Evolutionary conservation across 2,797 vertebrate species (phyloP).

Genomic region (Orestias chungarensis): DNA sequence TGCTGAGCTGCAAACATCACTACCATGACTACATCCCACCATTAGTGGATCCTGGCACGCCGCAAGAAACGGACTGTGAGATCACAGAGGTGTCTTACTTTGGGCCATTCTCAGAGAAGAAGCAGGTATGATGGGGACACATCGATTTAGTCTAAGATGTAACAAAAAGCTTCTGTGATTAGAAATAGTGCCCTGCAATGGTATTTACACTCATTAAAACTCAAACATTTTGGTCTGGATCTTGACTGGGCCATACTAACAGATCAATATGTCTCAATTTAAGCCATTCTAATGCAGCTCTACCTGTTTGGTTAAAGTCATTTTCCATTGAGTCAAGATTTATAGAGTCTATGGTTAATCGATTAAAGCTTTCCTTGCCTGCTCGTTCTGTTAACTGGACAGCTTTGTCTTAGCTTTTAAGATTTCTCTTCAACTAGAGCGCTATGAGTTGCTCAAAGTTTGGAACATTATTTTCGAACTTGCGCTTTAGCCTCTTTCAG

Average conservation of each 20-base stretch:
- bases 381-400: too few species aligned
- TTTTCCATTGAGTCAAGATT: too few species aligned
- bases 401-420: too few species aligned
- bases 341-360: too few species aligned
- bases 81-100: constrained; percentile 85
- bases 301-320: background rate
- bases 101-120: constrained; percentile 87
- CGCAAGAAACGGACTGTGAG: constrained; percentile 81
- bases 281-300: background rate
- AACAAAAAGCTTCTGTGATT: background rate
- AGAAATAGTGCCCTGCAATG: background rate
- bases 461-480: too few species aligned
- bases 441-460: too few species aligned
- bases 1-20: constrained; percentile 92
- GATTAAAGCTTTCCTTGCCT: too few species aligned
- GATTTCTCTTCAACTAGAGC: too few species aligned
- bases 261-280: background rate
- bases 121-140: constrained; percentile 77
- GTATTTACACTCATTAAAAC: background rate
- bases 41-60: constrained; percentile 82
- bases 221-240: background rate
- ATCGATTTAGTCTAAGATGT: background rate
- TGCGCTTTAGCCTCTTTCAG: too few species aligned
- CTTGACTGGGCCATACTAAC: background rate
- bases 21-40: constrained; percentile 89